Evolutionary conservation across 2,888 invertebrate species (phyloP).

Genomic region (Furcula furcula): DNA sequence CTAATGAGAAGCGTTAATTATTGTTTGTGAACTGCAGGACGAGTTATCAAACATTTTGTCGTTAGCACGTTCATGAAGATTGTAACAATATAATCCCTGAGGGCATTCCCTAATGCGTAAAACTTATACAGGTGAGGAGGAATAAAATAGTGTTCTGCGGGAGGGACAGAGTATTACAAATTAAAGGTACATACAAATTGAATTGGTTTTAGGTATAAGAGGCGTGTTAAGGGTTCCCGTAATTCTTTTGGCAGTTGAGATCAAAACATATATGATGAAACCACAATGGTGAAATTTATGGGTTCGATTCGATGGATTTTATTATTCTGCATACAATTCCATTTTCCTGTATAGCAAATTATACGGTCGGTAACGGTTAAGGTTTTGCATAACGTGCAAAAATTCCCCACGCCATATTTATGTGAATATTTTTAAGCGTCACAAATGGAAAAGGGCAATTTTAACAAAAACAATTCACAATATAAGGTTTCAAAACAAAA

Average conservation of each 20-base stretch:
- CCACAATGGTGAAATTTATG: slow-evolving; percentile 62
- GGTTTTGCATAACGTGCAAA: slow-evolving; percentile 71
- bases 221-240: slow-evolving; percentile 21
- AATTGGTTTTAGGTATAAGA: slow-evolving; percentile 2
- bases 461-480: slow-evolving; percentile 1
- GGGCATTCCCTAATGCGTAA: no score
- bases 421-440: slow-evolving; percentile 24
- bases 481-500: no score
- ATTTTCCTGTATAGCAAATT: slow-evolving; percentile 78
- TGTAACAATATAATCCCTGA: no score
- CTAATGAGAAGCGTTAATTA: no score
- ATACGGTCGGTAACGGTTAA: slow-evolving; percentile 64
- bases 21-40: no score
- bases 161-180: no score
- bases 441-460: slow-evolving; percentile 12
- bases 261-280: slow-evolving; percentile 47
- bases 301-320: slow-evolving; percentile 65
- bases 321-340: slow-evolving; percentile 78
- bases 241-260: slow-evolving; percentile 43
- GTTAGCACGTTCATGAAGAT: no score
- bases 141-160: no score
- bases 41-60: no score
- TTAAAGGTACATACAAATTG: no score
- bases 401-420: slow-evolving; percentile 60
- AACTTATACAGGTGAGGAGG: no score